Evolutionary conservation across 2,888 invertebrate genomes (phyloP), one percentile per base, ranked within the genome.

Genomic region (Drosophila atripex): DNA sequence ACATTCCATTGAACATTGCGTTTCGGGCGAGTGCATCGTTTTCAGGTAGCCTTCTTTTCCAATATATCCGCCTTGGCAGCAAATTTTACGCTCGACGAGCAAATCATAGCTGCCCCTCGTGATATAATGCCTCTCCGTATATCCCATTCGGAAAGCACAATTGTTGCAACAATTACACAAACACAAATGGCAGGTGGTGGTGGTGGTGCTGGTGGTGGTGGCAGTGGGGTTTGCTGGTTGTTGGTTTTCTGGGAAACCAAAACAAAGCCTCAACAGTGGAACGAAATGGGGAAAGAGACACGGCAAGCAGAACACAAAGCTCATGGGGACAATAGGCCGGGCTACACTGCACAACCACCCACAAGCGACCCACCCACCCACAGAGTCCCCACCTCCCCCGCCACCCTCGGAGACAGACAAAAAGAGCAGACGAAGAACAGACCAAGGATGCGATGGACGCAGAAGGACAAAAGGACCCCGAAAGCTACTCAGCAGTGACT

Each of bases 121-220:
- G 47, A 68, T 54, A 68, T 69, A 59, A 60, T 50, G 53, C 28
- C 28, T 39, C 38, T 52, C 38, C 16, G n/a, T 30, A 46, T 30
- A 63, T 53, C 47, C 54, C 49, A 65, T 64, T 64, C 61, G 64
- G 64, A 64, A 64, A 60, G 60, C 80, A 73, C 84, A 80, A 84
- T 82, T 82, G 82, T 84, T 82, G 82, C 79, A 84, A 80, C 82
- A 83, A 82, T 82, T 82, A 79, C 80, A 85, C 76, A 80, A 73
- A 82, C 74, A 76, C 64, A 71, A 52, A 50, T 52, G 61, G 52
- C 9, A 43, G 35, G 6, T 8, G 51, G 51, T 12, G n/a, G 28
- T 9, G 14, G 9, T 14, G n/a, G 11, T n/a, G 28, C 2, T 7
- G 11, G 5, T 14, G 11, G 46, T 25, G 9, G 4, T n/a, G n/a